These are phyloP conservation scores for Tetragnatha versicolor DNA, from an alignment of 1,140 invertebrate genomes.

Conservation along the genomic window DNA sequence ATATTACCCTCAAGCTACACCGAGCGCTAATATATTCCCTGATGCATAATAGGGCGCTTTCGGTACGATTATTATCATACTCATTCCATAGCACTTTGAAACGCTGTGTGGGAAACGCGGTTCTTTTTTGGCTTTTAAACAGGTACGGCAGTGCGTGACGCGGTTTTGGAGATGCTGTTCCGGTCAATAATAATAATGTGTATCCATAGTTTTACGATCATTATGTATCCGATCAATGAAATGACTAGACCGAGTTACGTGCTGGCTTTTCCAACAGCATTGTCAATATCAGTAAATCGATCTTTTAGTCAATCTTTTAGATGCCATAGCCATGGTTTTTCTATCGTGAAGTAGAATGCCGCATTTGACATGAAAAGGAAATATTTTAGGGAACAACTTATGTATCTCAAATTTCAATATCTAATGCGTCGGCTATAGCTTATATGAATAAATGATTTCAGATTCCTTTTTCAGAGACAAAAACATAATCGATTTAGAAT, in stretches of 20 bases:
- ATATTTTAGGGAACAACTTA: not conserved
- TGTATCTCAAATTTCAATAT: not conserved
- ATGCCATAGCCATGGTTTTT: not conserved
- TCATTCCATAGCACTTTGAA: too few relatives aligned
- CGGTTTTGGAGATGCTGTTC: slow-evolving; percentile 1
- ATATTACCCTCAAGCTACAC: too few relatives aligned
- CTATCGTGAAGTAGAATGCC: not conserved
- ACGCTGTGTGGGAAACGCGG: too few relatives aligned
- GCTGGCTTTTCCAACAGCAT: slow-evolving; percentile 2
- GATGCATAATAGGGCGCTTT: too few relatives aligned
- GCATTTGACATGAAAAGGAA: not conserved
- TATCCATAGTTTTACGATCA: slow-evolving; percentile 38
- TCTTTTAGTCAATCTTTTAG: not conserved
- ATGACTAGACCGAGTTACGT: slow-evolving; percentile 42
- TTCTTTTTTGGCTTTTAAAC: not conserved
- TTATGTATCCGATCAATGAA: slow-evolving; percentile 25
- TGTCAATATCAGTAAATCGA: slow-evolving; percentile 24
- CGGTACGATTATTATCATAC: too few relatives aligned
- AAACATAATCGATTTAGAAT: too few relatives aligned
- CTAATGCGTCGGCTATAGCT: too few relatives aligned
- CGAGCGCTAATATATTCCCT: too few relatives aligned
- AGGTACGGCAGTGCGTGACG: not conserved
- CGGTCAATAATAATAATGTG: slow-evolving; percentile 23
- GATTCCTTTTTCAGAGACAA: too few relatives aligned
- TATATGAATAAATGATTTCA: too few relatives aligned